Conservation (phyloP, 2,113 vertebrate genomes). For the Nesoenas mayeri region DNA sequence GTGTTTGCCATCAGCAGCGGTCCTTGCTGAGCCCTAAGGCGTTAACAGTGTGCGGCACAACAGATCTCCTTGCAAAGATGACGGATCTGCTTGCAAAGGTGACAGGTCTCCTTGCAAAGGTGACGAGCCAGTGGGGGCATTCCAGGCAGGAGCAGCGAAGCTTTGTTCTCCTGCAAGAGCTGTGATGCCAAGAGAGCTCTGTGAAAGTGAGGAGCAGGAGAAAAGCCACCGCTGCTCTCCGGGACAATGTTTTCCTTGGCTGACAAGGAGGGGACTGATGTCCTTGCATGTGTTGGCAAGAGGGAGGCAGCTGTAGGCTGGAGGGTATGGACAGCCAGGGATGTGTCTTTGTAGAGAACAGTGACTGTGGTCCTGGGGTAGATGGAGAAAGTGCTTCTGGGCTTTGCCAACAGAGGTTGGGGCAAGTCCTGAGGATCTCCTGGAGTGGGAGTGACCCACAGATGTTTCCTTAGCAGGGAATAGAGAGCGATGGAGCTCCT, state of each 20-base stretch:
- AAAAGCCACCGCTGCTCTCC: not conserved
- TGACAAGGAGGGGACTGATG: rapidly evolving
- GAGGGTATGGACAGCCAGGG: too few species aligned
- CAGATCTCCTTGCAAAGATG: too few species aligned
- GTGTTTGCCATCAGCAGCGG: not conserved
- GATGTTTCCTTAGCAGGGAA: not conserved
- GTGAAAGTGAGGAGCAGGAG: not conserved
- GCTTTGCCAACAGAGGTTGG: not conserved
- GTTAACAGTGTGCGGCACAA: not conserved
- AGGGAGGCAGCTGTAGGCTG: too few species aligned
- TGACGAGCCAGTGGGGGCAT: not conserved
- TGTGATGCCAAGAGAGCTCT: not conserved
- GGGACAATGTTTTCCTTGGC: not conserved
- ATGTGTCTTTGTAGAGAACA: too few species aligned
- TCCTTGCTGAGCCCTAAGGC: not conserved
- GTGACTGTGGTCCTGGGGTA: not conserved
- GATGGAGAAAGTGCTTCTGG: not conserved
- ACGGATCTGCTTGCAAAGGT: too few species aligned
- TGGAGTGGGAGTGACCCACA: not conserved
- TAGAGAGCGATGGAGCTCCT: not conserved
- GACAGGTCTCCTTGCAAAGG: not conserved
- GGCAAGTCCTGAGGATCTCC: not conserved
- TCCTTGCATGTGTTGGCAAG: not conserved
- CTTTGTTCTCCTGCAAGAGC: not conserved
- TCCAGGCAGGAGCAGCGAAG: not conserved